phyloP scores from a whole-genome alignment of 2,797 vertebrate species.

The Alectoris magna region DNA sequence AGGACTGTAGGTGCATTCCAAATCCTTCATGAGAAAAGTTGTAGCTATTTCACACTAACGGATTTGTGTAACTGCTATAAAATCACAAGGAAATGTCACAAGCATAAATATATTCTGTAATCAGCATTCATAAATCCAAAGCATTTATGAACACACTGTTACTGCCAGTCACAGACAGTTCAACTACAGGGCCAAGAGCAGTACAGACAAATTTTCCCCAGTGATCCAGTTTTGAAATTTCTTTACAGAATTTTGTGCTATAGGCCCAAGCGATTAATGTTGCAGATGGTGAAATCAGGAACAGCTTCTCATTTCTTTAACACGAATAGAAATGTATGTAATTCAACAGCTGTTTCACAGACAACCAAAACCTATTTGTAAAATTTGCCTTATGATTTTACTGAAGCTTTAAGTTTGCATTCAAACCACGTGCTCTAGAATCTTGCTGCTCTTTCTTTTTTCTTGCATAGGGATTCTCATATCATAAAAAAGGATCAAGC shows the following conservation, averaged over 20 bases:
- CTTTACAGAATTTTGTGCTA: neutral
- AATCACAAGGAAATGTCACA: neutral
- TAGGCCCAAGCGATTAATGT: neutral
- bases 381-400: neutral
- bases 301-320: neutral
- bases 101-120: neutral
- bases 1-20: neutral
- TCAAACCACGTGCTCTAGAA: neutral
- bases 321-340: neutral
- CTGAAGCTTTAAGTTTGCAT: neutral
- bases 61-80: neutral
- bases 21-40: neutral
- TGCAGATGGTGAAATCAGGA: neutral
- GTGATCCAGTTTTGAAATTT: neutral
- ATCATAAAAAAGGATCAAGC: neutral
- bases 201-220: neutral
- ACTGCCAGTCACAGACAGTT: neutral
- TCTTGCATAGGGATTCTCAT: neutral
- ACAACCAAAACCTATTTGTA: neutral
- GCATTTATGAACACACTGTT: neutral
- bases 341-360: neutral
- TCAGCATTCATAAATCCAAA: neutral
- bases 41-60: neutral
- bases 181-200: conserved; percentile 13
- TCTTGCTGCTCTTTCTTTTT: neutral